Evolutionary conservation across 2,113 vertebrate genomes (phyloP).

Genomic region (Aldabrachelys gigantea): DNA sequence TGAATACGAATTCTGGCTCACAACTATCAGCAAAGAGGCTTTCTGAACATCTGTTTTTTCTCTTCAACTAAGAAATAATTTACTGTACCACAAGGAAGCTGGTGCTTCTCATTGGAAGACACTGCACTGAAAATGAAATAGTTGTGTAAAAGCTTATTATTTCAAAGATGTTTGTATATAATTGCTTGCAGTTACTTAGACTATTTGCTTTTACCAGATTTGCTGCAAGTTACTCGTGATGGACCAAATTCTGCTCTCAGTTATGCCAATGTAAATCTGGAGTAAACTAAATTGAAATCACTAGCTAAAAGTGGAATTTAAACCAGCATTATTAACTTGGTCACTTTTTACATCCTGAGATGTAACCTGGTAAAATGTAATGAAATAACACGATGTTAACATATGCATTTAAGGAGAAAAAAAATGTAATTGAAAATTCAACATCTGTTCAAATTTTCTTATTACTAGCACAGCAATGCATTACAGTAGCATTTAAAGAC

Average conservation of each 20-base stretch:
- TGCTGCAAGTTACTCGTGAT: not conserved
- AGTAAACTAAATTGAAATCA: not conserved
- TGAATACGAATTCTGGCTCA: conserved; percentile 53
- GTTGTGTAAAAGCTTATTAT: not conserved
- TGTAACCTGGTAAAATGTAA: not conserved
- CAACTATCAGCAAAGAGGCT: conserved; percentile 9
- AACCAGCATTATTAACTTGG: not conserved
- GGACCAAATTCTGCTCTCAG: not conserved
- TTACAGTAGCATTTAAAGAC: not conserved
- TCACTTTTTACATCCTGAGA: not conserved
- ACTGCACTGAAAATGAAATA: not conserved
- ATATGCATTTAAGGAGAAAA: not conserved
- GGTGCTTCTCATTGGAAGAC: not conserved
- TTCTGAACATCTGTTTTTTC: conserved; percentile 49
- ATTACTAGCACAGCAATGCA: not conserved
- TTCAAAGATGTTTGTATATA: not conserved
- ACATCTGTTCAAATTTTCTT: fast-evolving
- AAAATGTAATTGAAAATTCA: not conserved
- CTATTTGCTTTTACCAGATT: not conserved
- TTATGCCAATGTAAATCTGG: not conserved
- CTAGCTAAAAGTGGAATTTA: not conserved
- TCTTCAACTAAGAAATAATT: conserved; percentile 25
- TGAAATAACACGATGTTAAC: not conserved
- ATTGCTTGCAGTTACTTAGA: not conserved
- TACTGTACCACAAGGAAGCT: not conserved